Percentiles rank a stretch among this genome's conserved stretches.
phyloP scores from a whole-genome alignment of 2,797 vertebrate genomes.

The Allochrocebus solatus region DNA sequence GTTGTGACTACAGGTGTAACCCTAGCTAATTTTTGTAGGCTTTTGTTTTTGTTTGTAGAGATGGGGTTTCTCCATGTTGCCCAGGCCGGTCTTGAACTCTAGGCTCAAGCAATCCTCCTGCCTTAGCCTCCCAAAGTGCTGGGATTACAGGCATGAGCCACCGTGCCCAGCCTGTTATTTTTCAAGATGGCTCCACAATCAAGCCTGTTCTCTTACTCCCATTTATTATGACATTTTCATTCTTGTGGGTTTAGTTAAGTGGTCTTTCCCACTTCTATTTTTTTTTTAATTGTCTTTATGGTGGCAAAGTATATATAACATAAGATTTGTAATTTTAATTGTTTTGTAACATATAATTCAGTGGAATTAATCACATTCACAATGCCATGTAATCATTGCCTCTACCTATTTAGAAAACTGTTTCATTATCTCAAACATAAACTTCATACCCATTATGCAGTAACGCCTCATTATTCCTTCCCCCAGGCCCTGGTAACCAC shows the following conservation, averaged over 20 bases:
- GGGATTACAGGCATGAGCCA: too few relatives aligned
- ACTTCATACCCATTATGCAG: too few relatives aligned
- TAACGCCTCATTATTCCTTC: background rate
- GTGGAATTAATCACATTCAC: background rate
- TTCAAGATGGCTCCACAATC: background rate
- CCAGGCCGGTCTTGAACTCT: too few relatives aligned
- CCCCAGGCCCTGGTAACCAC: background rate
- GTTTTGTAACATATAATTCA: background rate
- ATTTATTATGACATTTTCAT: background rate
- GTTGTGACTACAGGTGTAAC: too few relatives aligned
- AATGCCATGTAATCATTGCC: background rate
- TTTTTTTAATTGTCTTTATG: background rate
- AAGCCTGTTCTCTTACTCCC: background rate
- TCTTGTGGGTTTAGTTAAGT: background rate
- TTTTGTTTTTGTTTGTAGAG: too few relatives aligned
- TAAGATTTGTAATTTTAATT: background rate
- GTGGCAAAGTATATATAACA: background rate
- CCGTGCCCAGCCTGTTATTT: background rate
- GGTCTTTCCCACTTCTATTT: background rate
- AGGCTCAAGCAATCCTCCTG: too few relatives aligned
- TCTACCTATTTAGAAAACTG: background rate
- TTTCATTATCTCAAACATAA: background rate
- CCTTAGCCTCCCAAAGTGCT: too few relatives aligned
- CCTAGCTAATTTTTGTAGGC: too few relatives aligned
- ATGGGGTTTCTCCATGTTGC: too few relatives aligned